A percentile compares a stretch with the other conserved stretches of the same genome.
phyloP scores from a whole-genome alignment of 2,888 invertebrate species.

The Lottia gigantea region DNA sequence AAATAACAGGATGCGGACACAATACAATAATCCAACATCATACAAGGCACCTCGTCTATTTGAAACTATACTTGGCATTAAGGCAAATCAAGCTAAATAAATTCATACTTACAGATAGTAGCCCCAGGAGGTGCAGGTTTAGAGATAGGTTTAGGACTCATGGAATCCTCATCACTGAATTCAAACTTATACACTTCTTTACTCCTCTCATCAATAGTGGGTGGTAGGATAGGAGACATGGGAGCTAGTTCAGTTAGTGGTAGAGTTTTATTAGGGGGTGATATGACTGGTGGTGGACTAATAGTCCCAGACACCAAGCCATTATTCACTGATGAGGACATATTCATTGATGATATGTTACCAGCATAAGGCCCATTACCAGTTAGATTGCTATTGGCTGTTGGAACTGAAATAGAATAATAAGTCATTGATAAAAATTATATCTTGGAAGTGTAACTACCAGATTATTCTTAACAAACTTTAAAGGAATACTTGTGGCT shows the following conservation, averaged over 20 bases:
- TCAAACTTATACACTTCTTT: conserved; percentile 32
- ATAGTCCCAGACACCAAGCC: no score
- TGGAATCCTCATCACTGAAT: conserved; percentile 56
- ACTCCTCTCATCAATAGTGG: conserved; percentile 3
- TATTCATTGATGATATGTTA: neutral
- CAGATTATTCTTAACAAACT: no score
- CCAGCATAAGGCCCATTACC: conserved; percentile 8
- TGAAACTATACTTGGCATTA: no score
- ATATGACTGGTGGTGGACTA: neutral
- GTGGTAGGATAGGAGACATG: neutral
- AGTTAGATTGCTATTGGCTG: neutral
- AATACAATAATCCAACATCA: no score
- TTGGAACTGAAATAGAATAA: neutral
- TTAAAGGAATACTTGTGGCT: no score
- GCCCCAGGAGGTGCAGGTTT: conserved; percentile 64
- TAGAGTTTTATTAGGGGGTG: neutral
- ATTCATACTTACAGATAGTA: conserved; percentile 57
- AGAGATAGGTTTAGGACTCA: conserved; percentile 57
- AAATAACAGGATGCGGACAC: no score
- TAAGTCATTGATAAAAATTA: no score
- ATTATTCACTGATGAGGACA: no score
- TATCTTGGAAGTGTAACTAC: no score
- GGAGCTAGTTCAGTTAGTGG: conserved; percentile 7
- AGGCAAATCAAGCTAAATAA: neutral
- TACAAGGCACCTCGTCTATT: no score